Conservation (phyloP, 92 coral and sea anemone genomes). For the Zoanthus gigantus region DNA sequence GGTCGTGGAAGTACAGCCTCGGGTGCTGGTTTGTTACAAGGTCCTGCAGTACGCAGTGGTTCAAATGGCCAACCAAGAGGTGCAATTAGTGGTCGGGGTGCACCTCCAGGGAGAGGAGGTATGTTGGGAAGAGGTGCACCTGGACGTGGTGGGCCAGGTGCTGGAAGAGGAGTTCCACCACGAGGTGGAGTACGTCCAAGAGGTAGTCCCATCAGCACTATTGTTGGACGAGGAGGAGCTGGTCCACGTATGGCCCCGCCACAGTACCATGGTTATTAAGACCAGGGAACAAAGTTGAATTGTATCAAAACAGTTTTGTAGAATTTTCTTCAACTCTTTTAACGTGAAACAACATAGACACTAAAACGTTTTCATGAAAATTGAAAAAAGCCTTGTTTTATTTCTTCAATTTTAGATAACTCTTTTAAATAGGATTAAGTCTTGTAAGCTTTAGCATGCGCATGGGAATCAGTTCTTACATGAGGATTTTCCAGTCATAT, state of each 20-base stretch:
- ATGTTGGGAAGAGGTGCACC: slow-evolving; percentile 61
- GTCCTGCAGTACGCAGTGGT: slow-evolving; percentile 25
- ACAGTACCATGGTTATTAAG: slow-evolving; percentile 44
- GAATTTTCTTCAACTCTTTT: too few relatives aligned
- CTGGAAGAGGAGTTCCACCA: slow-evolving; percentile 27
- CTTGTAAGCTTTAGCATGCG: too few relatives aligned
- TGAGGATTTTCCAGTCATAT: too few relatives aligned
- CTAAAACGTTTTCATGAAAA: too few relatives aligned
- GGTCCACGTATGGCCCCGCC: slow-evolving; percentile 44
- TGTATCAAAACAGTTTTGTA: not conserved
- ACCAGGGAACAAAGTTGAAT: not conserved
- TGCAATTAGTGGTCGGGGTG: slow-evolving; percentile 40
- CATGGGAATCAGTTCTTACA: too few relatives aligned
- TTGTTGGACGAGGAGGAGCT: slow-evolving; percentile 44
- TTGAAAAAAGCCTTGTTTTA: too few relatives aligned
- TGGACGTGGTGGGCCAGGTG: slow-evolving; percentile 52
- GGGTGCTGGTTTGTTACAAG: slow-evolving; percentile 15
- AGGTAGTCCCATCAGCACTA: slow-evolving; percentile 44
- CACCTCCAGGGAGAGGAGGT: slow-evolving; percentile 48
- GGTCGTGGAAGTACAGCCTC: slow-evolving; percentile 6
- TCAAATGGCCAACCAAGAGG: slow-evolving; percentile 11
- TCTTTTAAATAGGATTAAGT: too few relatives aligned
- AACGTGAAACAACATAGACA: too few relatives aligned
- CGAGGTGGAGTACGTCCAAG: slow-evolving; percentile 40
- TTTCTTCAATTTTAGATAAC: too few relatives aligned